phyloP scores from a whole-genome alignment of 2,888 invertebrate genomes.

The Aphodius granarius region DNA sequence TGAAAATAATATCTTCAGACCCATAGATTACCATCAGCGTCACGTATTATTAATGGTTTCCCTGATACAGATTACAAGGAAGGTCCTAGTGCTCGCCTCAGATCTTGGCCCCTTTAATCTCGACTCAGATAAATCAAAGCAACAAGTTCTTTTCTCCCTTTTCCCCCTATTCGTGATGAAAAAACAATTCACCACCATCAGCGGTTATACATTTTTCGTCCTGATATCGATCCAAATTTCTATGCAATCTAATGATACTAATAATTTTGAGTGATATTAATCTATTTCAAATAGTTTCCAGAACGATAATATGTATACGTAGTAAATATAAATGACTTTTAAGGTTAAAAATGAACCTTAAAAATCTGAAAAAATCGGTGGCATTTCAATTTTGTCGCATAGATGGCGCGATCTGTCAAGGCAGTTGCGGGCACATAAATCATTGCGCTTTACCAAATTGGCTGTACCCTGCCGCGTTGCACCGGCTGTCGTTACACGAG shows the following conservation, averaged over 20 bases:
- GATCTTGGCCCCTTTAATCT: slow-evolving; percentile 8
- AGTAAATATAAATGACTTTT: no score
- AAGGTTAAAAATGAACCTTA: background rate
- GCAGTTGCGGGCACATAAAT: background rate
- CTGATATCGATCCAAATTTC: background rate
- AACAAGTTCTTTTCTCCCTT: slow-evolving; percentile 1
- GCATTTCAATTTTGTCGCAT: background rate
- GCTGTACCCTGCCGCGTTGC: background rate
- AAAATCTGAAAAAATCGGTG: background rate
- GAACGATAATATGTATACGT: no score
- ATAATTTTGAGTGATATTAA: no score
- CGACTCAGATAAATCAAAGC: slow-evolving; percentile 8
- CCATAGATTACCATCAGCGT: background rate
- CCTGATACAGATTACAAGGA: slow-evolving; percentile 4
- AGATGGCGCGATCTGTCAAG: background rate
- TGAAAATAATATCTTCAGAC: background rate
- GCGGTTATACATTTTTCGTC: background rate
- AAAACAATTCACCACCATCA: background rate
- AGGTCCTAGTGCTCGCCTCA: background rate
- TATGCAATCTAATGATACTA: no score
- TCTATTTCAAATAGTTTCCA: no score
- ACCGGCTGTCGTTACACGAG: background rate
- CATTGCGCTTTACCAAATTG: background rate
- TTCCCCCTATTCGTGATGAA: background rate
- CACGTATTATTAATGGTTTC: background rate